These are phyloP conservation scores for Rhabdomys pumilio DNA, from an alignment of 2,797 vertebrate species.

Conservation along the genomic window DNA sequence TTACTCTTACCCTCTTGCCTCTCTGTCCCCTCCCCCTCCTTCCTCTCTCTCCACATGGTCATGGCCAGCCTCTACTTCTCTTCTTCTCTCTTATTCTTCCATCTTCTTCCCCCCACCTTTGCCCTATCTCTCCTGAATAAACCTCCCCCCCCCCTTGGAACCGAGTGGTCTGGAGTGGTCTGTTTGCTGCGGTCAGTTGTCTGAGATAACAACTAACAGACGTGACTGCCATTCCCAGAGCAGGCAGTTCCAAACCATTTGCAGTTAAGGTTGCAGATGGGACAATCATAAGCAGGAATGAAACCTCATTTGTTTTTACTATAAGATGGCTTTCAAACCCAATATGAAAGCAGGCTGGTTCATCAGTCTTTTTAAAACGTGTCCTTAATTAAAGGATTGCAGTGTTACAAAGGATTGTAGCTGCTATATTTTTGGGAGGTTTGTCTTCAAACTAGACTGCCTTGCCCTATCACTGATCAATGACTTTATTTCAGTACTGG, in stretches of 20 bases:
- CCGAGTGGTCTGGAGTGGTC: no score
- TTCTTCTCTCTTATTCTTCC: no score
- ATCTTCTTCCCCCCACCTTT: no score
- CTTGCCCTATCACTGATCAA: not conserved
- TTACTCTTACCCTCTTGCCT: no score
- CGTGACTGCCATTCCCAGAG: not conserved
- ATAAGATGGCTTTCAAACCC: not conserved
- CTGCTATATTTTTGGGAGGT: not conserved
- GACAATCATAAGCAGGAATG: not conserved
- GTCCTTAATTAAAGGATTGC: not conserved
- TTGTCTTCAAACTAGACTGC: not conserved
- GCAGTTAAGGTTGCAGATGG: not conserved
- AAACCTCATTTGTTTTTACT: not conserved
- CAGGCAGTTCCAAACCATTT: not conserved
- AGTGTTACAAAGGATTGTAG: not conserved
- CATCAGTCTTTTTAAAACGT: not conserved
- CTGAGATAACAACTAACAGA: no score
- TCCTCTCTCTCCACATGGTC: no score
- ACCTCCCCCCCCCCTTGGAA: no score
- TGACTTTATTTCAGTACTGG: not conserved
- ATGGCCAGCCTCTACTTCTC: no score
- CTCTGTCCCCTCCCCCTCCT: no score
- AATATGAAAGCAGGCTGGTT: not conserved
- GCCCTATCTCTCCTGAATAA: no score
- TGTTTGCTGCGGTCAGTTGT: no score